Evolutionary conservation across 2,113 vertebrate genomes (phyloP).

Genomic region (Labrus mixtus): DNA sequence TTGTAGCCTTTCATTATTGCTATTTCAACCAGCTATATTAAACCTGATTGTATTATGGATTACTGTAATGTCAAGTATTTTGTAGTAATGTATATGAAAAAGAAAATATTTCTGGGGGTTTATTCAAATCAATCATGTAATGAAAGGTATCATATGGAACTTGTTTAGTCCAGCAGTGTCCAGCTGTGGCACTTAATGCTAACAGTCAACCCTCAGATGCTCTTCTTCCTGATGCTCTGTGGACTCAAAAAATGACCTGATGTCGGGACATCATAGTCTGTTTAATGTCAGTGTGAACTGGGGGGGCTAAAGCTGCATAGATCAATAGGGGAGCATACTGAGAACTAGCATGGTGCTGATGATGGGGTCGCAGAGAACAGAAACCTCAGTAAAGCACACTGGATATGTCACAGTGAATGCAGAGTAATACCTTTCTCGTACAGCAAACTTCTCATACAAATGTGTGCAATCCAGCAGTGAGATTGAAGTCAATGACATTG

Average conservation of each 20-base stretch:
- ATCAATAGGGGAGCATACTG: constrained; percentile 67
- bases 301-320: constrained; percentile 81
- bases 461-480: constrained; percentile 84
- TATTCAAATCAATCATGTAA: constrained; percentile 48
- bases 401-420: constrained; percentile 87
- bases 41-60: constrained; percentile 64
- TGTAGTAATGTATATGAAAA: constrained; percentile 29
- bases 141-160: constrained; percentile 47
- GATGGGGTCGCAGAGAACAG: constrained; percentile 35
- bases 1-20: constrained; percentile 81
- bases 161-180: constrained; percentile 45
- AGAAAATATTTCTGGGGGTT: constrained; percentile 41
- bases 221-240: constrained; percentile 32
- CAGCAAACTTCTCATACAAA: constrained; percentile 86
- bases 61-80: constrained; percentile 31
- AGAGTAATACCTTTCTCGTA: constrained; percentile 76
- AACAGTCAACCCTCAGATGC: constrained; percentile 77
- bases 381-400: constrained; percentile 83
- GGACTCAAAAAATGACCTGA: constrained; percentile 21
- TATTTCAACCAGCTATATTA: constrained; percentile 75
- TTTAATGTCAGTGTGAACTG: constrained; percentile 31
- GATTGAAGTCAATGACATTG: constrained; percentile 62
- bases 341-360: constrained; percentile 61
- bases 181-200: constrained; percentile 77
- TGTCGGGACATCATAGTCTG: constrained; percentile 66